Evolutionary conservation across 2,888 invertebrate genomes (phyloP), one percentile per base, ranked within the genome.

Genomic region (Conops quadrifasciatus): DNA sequence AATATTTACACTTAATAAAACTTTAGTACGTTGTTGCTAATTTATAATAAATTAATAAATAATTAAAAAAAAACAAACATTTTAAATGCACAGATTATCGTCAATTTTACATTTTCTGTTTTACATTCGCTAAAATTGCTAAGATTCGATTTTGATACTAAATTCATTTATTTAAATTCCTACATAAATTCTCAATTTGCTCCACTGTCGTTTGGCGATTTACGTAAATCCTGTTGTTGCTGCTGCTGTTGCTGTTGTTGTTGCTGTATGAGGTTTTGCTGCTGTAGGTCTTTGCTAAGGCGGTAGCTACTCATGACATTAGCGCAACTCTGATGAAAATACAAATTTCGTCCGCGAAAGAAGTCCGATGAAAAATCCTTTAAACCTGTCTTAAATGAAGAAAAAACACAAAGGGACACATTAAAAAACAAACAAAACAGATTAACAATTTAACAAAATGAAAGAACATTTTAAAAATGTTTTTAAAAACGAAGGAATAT

Each of bases 221-320:
- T 71, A 49, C 63, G 67, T 24, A 70, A 19, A 67, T 75, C 72
- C 45, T 72, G 65, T 16, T 67, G 64, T 49, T 74, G 71, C 45
- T 77, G 76, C 21, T 78, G 74, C 30, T 76, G 73, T 43, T 72
- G 74, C 43, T 77, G 75, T 62, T 76, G 76, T 59, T 76, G 77
- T 63, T 77, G 76, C n/a, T 78, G 78, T n/a, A 77, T 70, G 26
- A 79, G 76, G 53, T 80, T 81, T 30, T 82, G 82, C 11, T 82
- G 80, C 62, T 84, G 80, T 28, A 84, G 77, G 45, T 84, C 84
- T 66, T 84, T 84, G 75, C 81, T 84, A 43, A 84, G 77, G 13
- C 84, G 79, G 73, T 84, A 84, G 76, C 82, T 85, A 73, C 84
- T 84, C 85, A 85, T 85, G 65, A 85, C 84, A 75, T 85, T 85